Evolutionary conservation across 2,888 invertebrate species (phyloP), one percentile per base, ranked within the genome.

Genomic region (Ectemnius lituratus): DNA sequence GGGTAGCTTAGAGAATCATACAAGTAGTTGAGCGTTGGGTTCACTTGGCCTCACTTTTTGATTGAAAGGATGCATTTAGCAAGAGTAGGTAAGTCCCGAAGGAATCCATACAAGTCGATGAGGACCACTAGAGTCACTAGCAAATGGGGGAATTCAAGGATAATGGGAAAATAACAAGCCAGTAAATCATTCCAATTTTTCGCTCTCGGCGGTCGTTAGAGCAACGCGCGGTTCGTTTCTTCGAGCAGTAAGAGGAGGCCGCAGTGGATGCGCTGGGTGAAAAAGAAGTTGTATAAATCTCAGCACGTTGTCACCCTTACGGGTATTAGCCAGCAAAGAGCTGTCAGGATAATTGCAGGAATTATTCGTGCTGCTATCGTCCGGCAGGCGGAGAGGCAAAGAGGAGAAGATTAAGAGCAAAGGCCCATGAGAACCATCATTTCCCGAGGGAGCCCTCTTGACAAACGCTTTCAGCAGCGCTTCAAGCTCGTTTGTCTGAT

Each of bases 181-280:
- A n/a, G 67, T 75, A 67, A 70, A 71, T 67, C 65, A 45, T 67
- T 23, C 1, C n/a, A 8, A 5, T 60, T 71, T 67, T 69, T 56
- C 14, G 13, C 1, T 11, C 13, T 13, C 16, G 59, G 8, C 11
- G 23, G 14, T 62, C 62, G 56, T 64, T 56, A 60, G 23, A 0
- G 23, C 23, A 37, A 11, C 8, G 37, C 5, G 16, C 27, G 46
- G 52, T 5, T 52, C 60, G 65, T 62, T 62, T 66, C 45, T 28
- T 18, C 61, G 23, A 14, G 1, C 27, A 8, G 49, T 23, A 23
- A 11, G 28, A 60, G 13, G 11, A 13, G n/a, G 52, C n/a, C 52
- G 16, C 2, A 23, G 23, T 2, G 52, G 52, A 37, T 37, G 37
- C 37, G 37, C 37, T 37, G 37, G 37, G 37, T 11, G 37, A 46